A percentile compares a stretch with the other conserved stretches of the same genome.
These are phyloP conservation scores for Agriotes lineatus DNA, from an alignment of 2,888 invertebrate species.

Conservation along the genomic window DNA sequence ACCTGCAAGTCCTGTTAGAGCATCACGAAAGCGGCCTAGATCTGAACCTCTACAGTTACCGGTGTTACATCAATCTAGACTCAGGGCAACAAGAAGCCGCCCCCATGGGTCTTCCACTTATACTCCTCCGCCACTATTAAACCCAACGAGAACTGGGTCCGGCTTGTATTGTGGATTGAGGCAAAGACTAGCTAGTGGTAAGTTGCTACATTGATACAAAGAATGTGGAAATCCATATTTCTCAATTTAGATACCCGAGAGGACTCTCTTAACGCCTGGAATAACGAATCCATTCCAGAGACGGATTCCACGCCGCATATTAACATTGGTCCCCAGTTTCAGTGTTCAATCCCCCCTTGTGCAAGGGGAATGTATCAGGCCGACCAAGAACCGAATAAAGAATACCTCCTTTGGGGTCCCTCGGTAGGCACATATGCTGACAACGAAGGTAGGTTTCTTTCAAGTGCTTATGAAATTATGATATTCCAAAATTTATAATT, in stretches of 20 bases:
- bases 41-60: conserved; percentile 71
- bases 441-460: conserved; percentile 75
- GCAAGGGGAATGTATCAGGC: conserved; percentile 67
- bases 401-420: conserved; percentile 91
- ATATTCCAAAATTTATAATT: conserved; percentile 22
- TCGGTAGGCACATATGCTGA: conserved; percentile 80
- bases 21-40: conserved; percentile 75
- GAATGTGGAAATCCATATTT: no score
- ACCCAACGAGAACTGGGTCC: conserved; percentile 89
- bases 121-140: conserved; percentile 94
- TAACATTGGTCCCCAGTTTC: conserved; percentile 89
- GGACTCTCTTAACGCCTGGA: conserved; percentile 58
- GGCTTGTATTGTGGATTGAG: conserved; percentile 77
- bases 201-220: neutral
- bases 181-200: conserved; percentile 8
- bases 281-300: conserved; percentile 65
- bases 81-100: conserved; percentile 67
- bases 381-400: conserved; percentile 70
- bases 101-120: conserved; percentile 74
- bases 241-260: conserved; percentile 56
- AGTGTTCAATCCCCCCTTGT: conserved; percentile 80
- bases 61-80: conserved; percentile 67
- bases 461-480: neutral
- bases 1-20: conserved; percentile 75
- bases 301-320: conserved; percentile 79